Conservation (phyloP, 2,113 vertebrate genomes). For the Fulica atra region DNA sequence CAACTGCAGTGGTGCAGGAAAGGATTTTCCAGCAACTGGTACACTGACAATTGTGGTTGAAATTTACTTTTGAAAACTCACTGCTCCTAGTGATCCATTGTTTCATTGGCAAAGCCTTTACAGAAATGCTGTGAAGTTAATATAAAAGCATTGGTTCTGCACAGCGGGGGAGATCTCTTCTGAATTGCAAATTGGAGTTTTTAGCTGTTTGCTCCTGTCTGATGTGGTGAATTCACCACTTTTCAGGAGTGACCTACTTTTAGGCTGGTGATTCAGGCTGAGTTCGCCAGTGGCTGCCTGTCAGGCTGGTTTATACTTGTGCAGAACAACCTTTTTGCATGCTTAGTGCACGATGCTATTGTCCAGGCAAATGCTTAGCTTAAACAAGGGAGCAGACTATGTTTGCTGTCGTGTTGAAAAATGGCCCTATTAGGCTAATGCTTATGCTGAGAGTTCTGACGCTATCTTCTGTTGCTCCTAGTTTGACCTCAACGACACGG, state of each 20-base stretch:
- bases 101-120: not conserved
- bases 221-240: not conserved
- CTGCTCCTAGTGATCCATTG: not conserved
- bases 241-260: constrained; percentile 17
- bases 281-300: not conserved
- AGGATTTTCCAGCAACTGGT: not conserved
- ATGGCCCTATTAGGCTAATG: not conserved
- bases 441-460: not conserved
- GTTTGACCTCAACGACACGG: constrained; percentile 93
- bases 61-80: not conserved
- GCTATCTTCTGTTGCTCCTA: constrained; percentile 53
- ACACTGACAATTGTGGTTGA: not conserved
- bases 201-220: not conserved
- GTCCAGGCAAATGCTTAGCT: not conserved
- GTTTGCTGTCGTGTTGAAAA: not conserved
- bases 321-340: not conserved
- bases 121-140: not conserved
- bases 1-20: not conserved
- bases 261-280: not conserved
- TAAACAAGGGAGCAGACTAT: not conserved
- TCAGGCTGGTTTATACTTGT: not conserved
- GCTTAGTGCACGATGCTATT: not conserved
- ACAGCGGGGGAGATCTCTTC: not conserved
- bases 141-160: not conserved
- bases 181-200: not conserved